Percentiles rank a stretch among this genome's conserved stretches.
phyloP scores from a whole-genome alignment of 2,888 invertebrate genomes.

The Cheilosia impressa region DNA sequence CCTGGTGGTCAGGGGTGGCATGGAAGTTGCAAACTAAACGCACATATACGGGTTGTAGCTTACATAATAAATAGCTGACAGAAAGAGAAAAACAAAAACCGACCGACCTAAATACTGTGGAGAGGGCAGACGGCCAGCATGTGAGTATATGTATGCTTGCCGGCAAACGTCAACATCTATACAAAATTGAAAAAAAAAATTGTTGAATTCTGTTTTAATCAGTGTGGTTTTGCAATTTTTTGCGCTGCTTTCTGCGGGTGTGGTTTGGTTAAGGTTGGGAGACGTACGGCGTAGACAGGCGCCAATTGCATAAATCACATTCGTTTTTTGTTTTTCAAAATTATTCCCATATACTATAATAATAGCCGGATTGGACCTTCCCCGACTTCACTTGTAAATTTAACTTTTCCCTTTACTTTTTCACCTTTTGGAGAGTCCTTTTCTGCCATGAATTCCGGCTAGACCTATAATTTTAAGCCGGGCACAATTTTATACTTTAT shows the following conservation, averaged over 20 bases:
- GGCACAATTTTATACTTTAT: no score
- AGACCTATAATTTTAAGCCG: no score
- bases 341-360: no score
- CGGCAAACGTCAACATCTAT: conserved; percentile 10
- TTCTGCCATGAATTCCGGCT: no score
- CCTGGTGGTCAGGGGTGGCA: conserved; percentile 18
- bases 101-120: conserved; percentile 43
- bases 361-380: no score
- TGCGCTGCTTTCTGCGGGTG: conserved; percentile 14
- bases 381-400: no score
- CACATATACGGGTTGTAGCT: conserved; percentile 16
- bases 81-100: conserved; percentile 12
- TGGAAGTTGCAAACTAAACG: conserved; percentile 25
- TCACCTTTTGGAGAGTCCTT: no score
- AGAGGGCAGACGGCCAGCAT: conserved; percentile 18
- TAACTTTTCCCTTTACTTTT: no score
- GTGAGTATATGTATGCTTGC: conserved; percentile 19
- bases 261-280: conserved; percentile 23
- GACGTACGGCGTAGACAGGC: conserved; percentile 7
- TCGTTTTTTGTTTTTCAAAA: conserved; percentile 10
- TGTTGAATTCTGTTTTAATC: conserved; percentile 39
- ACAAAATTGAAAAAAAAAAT: conserved; percentile 17
- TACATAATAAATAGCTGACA: conserved; percentile 23
- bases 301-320: conserved; percentile 46
- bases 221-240: conserved; percentile 29